Conservation (phyloP, 2,888 invertebrate species). For the Ypsolopha sequella region DNA sequence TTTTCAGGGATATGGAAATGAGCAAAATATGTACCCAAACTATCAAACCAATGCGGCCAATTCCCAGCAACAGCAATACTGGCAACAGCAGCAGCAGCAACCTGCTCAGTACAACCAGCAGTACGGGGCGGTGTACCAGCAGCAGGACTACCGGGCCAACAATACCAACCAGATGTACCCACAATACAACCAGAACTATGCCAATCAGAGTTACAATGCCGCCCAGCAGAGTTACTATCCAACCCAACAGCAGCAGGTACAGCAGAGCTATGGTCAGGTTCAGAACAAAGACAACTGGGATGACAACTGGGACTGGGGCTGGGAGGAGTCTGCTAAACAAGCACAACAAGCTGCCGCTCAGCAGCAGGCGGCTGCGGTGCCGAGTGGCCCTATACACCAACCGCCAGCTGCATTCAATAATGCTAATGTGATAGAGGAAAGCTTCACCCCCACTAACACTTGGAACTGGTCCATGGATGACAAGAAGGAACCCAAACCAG, state of each 20-base stretch:
- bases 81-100: conserved; percentile 24
- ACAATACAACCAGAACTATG: conserved; percentile 44
- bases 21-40: conserved; percentile 44
- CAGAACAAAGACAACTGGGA: conserved; percentile 47
- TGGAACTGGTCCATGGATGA: conserved; percentile 76
- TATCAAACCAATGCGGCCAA: conserved; percentile 22
- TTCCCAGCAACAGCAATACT: conserved; percentile 38
- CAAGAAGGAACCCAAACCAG: conserved; percentile 29
- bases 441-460: conserved; percentile 66
- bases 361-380: conserved; percentile 15
- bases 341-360: conserved; percentile 28
- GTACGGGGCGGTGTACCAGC: conserved; percentile 41
- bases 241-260: conserved; percentile 29
- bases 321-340: conserved; percentile 68
- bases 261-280: conserved; percentile 25
- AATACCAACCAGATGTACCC: conserved; percentile 24
- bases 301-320: conserved; percentile 72
- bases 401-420: conserved; percentile 33
- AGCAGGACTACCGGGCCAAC: conserved; percentile 22
- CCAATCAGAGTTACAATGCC: conserved; percentile 29
- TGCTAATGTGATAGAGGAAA: conserved; percentile 68
- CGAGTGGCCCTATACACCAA: conserved; percentile 16
- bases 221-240: conserved; percentile 39
- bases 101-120: conserved; percentile 21
- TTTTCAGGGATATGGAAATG: conserved; percentile 48